Conservation (phyloP, 2,797 vertebrate species). For the Mormyrops attenuatus region DNA sequence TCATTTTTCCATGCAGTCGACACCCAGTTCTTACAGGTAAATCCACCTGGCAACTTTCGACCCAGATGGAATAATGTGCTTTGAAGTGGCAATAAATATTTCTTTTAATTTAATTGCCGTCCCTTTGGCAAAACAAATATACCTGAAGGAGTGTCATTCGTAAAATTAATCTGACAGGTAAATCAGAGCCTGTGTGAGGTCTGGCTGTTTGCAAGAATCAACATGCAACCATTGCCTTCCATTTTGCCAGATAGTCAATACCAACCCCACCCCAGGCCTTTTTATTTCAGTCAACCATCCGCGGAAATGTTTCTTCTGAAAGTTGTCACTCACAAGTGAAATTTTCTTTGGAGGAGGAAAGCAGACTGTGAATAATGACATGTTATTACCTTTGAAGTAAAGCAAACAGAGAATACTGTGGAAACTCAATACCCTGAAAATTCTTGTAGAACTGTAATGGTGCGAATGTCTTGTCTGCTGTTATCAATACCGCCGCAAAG, state of each 20-base stretch:
- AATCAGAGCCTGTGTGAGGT: slow-evolving; percentile 61
- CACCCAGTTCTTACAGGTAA: slow-evolving; percentile 20
- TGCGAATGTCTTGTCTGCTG: slow-evolving; percentile 26
- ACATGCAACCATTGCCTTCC: slow-evolving; percentile 54
- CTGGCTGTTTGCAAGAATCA: slow-evolving; percentile 56
- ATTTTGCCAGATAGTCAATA: slow-evolving; percentile 62
- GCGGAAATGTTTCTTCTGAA: slow-evolving; percentile 29
- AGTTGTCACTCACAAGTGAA: slow-evolving; percentile 42
- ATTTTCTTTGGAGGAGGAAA: slow-evolving; percentile 42
- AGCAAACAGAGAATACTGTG: background rate
- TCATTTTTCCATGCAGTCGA: slow-evolving; percentile 28
- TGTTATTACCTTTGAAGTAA: slow-evolving; percentile 36
- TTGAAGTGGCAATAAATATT: slow-evolving; percentile 44
- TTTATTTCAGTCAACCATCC: background rate
- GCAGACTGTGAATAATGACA: slow-evolving; percentile 33
- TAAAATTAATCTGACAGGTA: slow-evolving; percentile 65
- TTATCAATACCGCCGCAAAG: slow-evolving; percentile 14
- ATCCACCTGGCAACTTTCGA: slow-evolving; percentile 21
- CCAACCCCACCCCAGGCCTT: background rate
- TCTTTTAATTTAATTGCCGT: slow-evolving; percentile 45
- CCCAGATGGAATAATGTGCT: slow-evolving; percentile 41
- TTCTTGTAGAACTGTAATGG: slow-evolving; percentile 30
- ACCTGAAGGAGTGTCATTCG: slow-evolving; percentile 50
- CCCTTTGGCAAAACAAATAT: slow-evolving; percentile 45
- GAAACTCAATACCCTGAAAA: slow-evolving; percentile 12